These are phyloP conservation scores for Cylloceria caligata DNA, from an alignment of 2,888 invertebrate genomes.

Conservation along the genomic window DNA sequence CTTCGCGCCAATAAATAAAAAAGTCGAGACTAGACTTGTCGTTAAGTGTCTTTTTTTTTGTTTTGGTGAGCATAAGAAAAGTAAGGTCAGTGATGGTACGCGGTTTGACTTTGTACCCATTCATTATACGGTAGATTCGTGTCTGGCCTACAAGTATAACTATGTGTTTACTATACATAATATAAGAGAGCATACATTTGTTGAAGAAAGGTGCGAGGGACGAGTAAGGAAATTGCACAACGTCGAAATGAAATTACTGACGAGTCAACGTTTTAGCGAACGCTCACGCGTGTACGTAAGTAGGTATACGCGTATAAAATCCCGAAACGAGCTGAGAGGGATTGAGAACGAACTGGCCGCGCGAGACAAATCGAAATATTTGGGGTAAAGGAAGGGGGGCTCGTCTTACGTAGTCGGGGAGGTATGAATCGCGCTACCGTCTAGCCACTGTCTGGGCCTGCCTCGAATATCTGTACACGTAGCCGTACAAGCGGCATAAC, in stretches of 20 bases:
- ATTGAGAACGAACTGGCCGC: conserved; percentile 58
- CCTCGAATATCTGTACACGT: conserved; percentile 58
- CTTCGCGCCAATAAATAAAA: background rate
- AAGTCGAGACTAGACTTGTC: background rate
- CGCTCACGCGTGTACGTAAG: background rate
- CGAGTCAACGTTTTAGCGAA: conserved; percentile 7
- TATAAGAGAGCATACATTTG: background rate
- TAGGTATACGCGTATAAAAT: conserved; percentile 33
- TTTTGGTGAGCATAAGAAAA: conserved; percentile 6
- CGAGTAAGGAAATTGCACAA: conserved; percentile 67
- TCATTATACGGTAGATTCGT: background rate
- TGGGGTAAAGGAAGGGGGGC: conserved; percentile 25
- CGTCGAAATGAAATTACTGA: conserved; percentile 59
- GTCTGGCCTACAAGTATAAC: conserved; percentile 6
- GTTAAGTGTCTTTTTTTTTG: background rate
- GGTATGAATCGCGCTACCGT: conserved; percentile 73
- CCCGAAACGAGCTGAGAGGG: conserved; percentile 46
- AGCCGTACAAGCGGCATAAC: conserved; percentile 15
- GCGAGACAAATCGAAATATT: conserved; percentile 56
- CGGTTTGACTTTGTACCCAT: conserved; percentile 33
- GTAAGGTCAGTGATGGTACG: conserved; percentile 48
- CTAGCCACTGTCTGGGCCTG: conserved; percentile 75
- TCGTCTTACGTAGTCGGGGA: conserved; percentile 64
- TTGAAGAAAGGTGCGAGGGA: conserved; percentile 18
- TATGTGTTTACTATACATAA: conserved; percentile 1